Percentiles rank a stretch among this genome's conserved stretches.
phyloP scores from a whole-genome alignment of 2,888 invertebrate species.

The Chrysolina americana region DNA sequence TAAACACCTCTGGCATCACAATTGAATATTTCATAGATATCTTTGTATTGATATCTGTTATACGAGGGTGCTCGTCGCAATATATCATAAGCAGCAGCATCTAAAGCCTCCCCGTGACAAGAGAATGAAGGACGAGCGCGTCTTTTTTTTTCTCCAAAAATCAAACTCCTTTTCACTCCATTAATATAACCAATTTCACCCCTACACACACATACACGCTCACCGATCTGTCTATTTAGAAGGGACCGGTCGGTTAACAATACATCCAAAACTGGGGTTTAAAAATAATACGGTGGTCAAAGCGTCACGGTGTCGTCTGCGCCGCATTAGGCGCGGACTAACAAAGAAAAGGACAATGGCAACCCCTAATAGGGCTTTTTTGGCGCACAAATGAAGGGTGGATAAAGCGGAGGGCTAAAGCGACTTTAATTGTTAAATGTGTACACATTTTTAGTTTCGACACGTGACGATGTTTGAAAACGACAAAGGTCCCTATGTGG shows the following conservation, averaged over 20 bases:
- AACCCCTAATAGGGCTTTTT: constrained; percentile 53
- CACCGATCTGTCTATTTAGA: constrained; percentile 47
- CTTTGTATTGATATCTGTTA: too few relatives aligned
- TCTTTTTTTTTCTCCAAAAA: constrained; percentile 43
- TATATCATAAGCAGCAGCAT: constrained; percentile 15
- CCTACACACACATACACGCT: constrained; percentile 37
- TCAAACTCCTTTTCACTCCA: constrained; percentile 45
- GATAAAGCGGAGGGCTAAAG: constrained; percentile 57
- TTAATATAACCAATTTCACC: constrained; percentile 47
- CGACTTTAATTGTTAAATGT: constrained; percentile 64
- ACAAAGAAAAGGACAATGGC: constrained; percentile 54
- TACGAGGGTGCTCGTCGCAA: neutral
- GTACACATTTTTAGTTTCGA: constrained; percentile 58
- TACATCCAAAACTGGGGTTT: constrained; percentile 54
- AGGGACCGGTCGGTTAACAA: constrained; percentile 50
- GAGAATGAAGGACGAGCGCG: constrained; percentile 39
- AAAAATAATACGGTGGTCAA: constrained; percentile 59
- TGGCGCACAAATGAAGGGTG: constrained; percentile 54
- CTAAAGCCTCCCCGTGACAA: constrained; percentile 23
- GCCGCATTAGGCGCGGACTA: constrained; percentile 52
- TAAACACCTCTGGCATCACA: too few relatives aligned
- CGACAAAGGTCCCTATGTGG: constrained; percentile 42
- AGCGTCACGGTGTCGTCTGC: constrained; percentile 57
- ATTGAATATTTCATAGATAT: too few relatives aligned
- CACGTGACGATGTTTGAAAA: constrained; percentile 61